These are phyloP conservation scores for Rhinopomastus cyanomelas DNA, from an alignment of 2,113 vertebrate species.

Conservation along the genomic window DNA sequence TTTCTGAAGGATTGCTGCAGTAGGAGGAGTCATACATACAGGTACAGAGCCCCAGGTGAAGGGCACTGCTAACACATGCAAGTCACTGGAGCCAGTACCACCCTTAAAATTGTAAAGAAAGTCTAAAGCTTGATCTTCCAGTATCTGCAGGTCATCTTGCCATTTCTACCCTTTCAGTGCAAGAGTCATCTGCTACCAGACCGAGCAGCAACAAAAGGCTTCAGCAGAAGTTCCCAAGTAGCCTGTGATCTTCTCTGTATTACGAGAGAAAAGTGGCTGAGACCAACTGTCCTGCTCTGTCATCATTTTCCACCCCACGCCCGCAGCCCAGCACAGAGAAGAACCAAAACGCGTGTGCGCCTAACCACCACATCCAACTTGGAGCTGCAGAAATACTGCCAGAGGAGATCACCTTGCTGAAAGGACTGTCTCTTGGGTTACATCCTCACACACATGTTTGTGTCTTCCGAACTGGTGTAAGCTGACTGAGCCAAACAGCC, in stretches of 20 bases:
- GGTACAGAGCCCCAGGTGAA: neutral
- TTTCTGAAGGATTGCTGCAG: neutral
- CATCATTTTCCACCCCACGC: neutral
- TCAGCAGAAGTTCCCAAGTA: neutral
- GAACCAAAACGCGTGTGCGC: neutral
- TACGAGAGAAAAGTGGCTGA: neutral
- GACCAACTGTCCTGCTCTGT: neutral
- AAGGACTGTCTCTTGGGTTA: neutral
- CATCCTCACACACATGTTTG: no score
- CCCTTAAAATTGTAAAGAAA: neutral
- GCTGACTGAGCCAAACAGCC: neutral
- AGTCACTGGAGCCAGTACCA: neutral
- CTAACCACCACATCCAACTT: neutral
- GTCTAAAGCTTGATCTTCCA: neutral
- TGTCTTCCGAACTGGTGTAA: neutral
- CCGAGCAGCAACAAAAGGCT: constrained; percentile 6
- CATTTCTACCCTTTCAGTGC: neutral
- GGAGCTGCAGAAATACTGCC: neutral
- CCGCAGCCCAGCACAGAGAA: neutral
- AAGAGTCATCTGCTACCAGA: neutral
- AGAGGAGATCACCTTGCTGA: neutral
- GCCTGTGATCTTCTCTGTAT: neutral
- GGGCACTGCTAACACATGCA: neutral
- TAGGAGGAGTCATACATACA: neutral
- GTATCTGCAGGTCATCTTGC: neutral